Evolutionary conservation across 2,888 invertebrate genomes (phyloP).

Genomic region (Enchytraeus crypticus): DNA sequence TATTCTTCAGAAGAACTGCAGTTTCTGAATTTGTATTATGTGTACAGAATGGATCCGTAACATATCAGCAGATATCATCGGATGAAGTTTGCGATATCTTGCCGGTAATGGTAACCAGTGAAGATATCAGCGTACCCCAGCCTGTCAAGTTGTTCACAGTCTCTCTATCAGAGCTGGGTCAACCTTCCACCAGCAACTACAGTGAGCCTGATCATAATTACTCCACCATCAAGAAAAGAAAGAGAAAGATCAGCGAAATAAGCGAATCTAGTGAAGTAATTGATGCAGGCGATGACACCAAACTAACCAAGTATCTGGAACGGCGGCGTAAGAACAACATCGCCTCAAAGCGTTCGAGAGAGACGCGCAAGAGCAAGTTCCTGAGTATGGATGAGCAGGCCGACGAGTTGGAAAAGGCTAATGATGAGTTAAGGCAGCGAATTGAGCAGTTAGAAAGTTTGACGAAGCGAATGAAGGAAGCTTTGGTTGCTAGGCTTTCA

Average conservation of each 20-base stretch:
- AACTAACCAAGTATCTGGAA: constrained; percentile 28
- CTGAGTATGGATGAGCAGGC: constrained; percentile 37
- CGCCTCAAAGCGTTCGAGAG: constrained; percentile 39
- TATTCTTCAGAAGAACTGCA: too few species aligned
- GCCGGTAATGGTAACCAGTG: too few species aligned
- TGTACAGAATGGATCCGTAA: too few species aligned
- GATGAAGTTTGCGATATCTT: too few species aligned
- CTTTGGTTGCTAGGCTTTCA: constrained; percentile 1
- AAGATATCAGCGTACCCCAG: too few species aligned
- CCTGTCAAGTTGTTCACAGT: too few species aligned
- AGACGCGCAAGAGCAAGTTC: constrained; percentile 38
- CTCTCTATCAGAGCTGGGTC: too few species aligned
- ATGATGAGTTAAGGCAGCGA: constrained; percentile 32
- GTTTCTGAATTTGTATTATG: too few species aligned
- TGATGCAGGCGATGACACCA: background rate
- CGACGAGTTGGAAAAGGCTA: constrained; percentile 31
- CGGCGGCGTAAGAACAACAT: constrained; percentile 41
- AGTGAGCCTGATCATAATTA: background rate
- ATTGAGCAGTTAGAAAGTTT: constrained; percentile 37
- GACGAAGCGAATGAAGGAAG: constrained; percentile 38
- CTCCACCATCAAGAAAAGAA: background rate
- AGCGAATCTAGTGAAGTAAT: background rate
- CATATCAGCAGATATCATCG: too few species aligned
- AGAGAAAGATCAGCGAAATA: background rate
- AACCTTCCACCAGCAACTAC: too few species aligned